These are phyloP conservation scores for Corapipo altera DNA, from an alignment of 2,113 vertebrate genomes.

Conservation along the genomic window DNA sequence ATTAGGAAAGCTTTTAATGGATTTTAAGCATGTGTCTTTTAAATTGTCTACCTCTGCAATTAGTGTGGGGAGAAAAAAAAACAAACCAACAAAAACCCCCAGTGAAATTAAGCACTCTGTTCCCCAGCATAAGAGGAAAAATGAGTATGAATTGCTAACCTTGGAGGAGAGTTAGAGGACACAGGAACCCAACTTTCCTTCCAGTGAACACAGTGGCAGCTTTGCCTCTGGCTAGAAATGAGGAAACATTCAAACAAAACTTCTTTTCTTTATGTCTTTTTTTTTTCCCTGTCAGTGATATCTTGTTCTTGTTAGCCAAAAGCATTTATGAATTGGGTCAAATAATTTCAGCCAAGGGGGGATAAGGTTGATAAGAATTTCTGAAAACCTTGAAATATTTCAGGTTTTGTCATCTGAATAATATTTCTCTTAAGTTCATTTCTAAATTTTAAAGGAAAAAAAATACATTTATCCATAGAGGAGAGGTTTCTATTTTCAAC, in stretches of 20 bases:
- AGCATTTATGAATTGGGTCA: constrained; percentile 11
- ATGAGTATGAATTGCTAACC: not conserved
- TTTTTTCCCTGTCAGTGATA: not conserved
- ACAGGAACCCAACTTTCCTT: not conserved
- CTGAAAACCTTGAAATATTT: constrained; percentile 21
- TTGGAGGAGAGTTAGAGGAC: constrained; percentile 1
- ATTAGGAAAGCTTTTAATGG: not conserved
- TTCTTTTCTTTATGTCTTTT: not conserved
- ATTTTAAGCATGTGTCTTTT: not conserved
- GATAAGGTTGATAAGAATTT: constrained; percentile 20
- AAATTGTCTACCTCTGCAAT: not conserved
- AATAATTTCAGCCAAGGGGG: not conserved
- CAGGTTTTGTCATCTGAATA: constrained; percentile 4
- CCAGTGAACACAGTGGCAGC: not conserved
- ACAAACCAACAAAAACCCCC: not conserved
- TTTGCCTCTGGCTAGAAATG: constrained; percentile 35
- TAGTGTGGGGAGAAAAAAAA: not conserved
- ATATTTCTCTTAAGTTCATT: not conserved
- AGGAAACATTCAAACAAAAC: constrained; percentile 27
- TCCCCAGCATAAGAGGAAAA: not conserved
- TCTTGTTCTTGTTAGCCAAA: not conserved
- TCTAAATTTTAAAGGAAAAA: not conserved
- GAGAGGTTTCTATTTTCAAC: not conserved
- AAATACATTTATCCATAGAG: not conserved
- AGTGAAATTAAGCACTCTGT: not conserved